Evolutionary conservation across 2,888 invertebrate genomes (phyloP), one percentile per base, ranked within the genome.

Genomic region (Thecocarcelia acutangulata): DNA sequence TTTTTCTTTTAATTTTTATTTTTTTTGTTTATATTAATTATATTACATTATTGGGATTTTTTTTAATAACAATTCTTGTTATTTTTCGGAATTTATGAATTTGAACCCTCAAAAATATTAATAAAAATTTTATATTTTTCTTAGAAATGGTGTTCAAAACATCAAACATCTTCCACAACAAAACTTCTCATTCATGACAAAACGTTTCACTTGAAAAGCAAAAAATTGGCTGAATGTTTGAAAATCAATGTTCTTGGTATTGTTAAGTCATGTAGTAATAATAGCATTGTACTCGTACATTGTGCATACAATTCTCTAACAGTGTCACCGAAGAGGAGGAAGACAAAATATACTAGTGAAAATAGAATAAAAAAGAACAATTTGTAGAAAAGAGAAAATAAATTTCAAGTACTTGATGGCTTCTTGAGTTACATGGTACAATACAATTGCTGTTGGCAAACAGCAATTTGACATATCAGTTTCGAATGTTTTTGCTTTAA

Each of bases 211-310:
- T 33, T 5, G 8, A 33, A 9, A 0, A 24, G 28, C 33, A 33
- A 42, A 64, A 21, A 21, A 61, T 40, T 59, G 19, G n/a, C 46
- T 59, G 59, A 21, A 11, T 54, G 24, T 40, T 61, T 44, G n/a
- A 46, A 59, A 70, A 58, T 70, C 69, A 75, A 66, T 70, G 59
- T 70, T 64, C 44, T 59, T 19, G 50, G 59, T 64, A 54, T 40
- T 80, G 64, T 52, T 50, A 40, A 76, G 37, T 76, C 48, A 61
- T 61, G 59, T 44, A 48, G 59, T n/a, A 66, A 46, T 54, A 76
- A 70, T 42, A 40, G 58, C 59, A 54, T 70, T 58, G 15, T 44
- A 12, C 44, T 66, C 4, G 28, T 28, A 28, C 15, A 40, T 13
- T 54, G 21, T 56, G 40, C 15, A 9, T 28, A 46, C 9, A 9